Evolutionary conservation across 2,113 vertebrate species (phyloP).

Genomic region (Hippocampus mohnikei): DNA sequence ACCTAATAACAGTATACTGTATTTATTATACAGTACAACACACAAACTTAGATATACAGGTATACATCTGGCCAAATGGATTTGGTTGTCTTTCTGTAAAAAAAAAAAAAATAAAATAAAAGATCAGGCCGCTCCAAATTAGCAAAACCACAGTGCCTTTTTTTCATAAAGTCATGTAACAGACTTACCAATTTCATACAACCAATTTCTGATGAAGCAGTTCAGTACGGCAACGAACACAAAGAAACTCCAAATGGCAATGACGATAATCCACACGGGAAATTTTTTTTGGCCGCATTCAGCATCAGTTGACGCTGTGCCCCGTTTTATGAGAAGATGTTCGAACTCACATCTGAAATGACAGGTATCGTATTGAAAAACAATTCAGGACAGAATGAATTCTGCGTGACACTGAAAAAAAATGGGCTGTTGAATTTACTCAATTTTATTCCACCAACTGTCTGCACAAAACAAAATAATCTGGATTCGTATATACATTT

Average conservation of each 20-base stretch:
- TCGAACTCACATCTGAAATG: slow-evolving; percentile 18
- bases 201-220: background rate
- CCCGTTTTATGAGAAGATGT: slow-evolving; percentile 5
- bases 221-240: accelerated
- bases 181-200: background rate
- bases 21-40: too few species aligned
- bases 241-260: too few species aligned
- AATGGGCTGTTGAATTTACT: too few species aligned
- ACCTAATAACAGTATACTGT: too few species aligned
- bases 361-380: slow-evolving; percentile 3
- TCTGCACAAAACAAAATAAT: too few species aligned
- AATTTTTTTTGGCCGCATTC: background rate
- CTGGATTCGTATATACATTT: too few species aligned
- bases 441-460: too few species aligned
- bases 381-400: background rate
- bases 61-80: too few species aligned
- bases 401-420: background rate
- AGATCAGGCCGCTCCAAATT: background rate
- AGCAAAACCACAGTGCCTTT: background rate
- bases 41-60: too few species aligned
- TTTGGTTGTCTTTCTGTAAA: background rate
- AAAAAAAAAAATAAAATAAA: background rate
- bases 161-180: background rate
- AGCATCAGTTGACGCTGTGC: slow-evolving; percentile 22
- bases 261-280: accelerated